phyloP scores from a whole-genome alignment of 2,113 vertebrate genomes.

The Xyrauchen texanus region DNA sequence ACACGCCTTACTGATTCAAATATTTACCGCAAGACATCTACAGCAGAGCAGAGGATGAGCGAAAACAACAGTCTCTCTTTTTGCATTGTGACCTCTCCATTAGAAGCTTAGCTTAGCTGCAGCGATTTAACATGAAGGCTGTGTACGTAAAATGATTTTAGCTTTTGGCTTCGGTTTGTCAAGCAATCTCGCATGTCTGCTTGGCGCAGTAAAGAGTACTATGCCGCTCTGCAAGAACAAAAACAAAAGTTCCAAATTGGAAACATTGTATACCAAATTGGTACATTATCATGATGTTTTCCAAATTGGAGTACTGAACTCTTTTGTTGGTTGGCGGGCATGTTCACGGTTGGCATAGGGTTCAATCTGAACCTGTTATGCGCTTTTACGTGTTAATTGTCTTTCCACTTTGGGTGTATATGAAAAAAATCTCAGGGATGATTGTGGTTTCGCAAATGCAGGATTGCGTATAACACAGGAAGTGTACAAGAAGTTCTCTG shows the following conservation, averaged over 20 bases:
- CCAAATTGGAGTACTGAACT: conserved; percentile 79
- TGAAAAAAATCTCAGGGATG: conserved; percentile 48
- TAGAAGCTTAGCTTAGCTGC: not conserved
- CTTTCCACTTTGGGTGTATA: conserved; percentile 7
- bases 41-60: not conserved
- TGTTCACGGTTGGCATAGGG: not conserved
- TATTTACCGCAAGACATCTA: not conserved
- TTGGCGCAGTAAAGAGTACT: conserved; percentile 53
- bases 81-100: not conserved
- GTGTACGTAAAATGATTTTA: not conserved
- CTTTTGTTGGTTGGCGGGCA: too few relatives aligned
- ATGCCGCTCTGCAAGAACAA: not conserved
- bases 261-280: conserved; percentile 99
- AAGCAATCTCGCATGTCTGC: too few relatives aligned
- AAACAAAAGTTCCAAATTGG: conserved; percentile 94
- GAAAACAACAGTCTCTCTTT: not conserved
- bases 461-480: not conserved
- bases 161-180: conserved; percentile 33
- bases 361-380: not conserved
- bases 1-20: conserved; percentile 59
- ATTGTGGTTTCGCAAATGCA: not conserved
- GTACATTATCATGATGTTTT: conserved; percentile 87
- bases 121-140: not conserved
- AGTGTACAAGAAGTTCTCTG: too few relatives aligned
- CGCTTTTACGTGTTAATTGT: not conserved